Conservation (phyloP, 2,797 vertebrate species). For the Novumbra hubbsi region DNA sequence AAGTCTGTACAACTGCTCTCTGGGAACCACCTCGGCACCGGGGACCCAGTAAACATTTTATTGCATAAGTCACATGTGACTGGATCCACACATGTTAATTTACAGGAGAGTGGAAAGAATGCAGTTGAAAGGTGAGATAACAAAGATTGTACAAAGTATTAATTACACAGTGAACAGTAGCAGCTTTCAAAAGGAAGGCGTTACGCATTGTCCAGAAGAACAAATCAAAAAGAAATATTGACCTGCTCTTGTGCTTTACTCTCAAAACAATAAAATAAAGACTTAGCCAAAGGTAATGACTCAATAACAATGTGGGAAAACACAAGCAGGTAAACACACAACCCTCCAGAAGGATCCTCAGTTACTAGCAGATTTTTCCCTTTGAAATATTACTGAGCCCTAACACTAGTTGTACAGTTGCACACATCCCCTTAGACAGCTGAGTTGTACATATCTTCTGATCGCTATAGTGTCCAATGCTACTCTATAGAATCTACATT, state of each 20-base stretch:
- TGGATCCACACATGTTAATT: slow-evolving; percentile 70
- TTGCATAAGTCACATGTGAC: slow-evolving; percentile 96
- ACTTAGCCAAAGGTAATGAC: slow-evolving; percentile 34
- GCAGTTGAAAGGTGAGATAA: slow-evolving; percentile 29
- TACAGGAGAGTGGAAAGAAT: slow-evolving; percentile 48
- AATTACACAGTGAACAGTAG: slow-evolving; percentile 72
- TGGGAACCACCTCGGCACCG: slow-evolving; percentile 71
- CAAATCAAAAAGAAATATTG: slow-evolving; percentile 44
- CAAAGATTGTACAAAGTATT: slow-evolving; percentile 17
- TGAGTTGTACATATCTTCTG: slow-evolving; percentile 41
- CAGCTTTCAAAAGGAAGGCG: slow-evolving; percentile 76
- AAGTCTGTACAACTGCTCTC: slow-evolving; percentile 86
- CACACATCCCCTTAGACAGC: slow-evolving; percentile 67
- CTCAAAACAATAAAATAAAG: slow-evolving; percentile 43
- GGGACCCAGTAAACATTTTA: slow-evolving; percentile 90
- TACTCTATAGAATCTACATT: slow-evolving; percentile 55
- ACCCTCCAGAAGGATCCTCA: slow-evolving; percentile 41
- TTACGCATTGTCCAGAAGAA: slow-evolving; percentile 63
- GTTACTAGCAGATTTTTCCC: slow-evolving; percentile 50
- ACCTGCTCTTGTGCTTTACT: slow-evolving; percentile 73
- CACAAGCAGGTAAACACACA: slow-evolving; percentile 23
- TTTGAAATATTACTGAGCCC: slow-evolving; percentile 55
- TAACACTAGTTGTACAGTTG: slow-evolving; percentile 60
- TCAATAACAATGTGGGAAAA: slow-evolving; percentile 16
- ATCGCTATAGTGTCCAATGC: slow-evolving; percentile 30